Evolutionary conservation across 2,888 invertebrate genomes (phyloP).

Genomic region (Brenthis ino): DNA sequence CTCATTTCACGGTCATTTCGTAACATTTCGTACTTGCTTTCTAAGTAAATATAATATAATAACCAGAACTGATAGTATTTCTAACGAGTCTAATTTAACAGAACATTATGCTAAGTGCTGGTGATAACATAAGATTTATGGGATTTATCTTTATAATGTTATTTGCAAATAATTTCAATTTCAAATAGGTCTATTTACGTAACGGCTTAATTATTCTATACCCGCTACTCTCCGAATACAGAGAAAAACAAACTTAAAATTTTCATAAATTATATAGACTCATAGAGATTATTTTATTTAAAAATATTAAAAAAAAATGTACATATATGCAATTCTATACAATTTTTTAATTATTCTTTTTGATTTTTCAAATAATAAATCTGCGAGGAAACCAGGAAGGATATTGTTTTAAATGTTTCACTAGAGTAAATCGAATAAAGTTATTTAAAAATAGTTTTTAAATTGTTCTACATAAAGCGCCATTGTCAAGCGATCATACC

Average conservation of each 20-base stretch:
- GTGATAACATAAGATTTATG: constrained; percentile 19
- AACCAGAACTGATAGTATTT: constrained; percentile 14
- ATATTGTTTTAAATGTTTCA: too few relatives aligned
- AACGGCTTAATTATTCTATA: background rate
- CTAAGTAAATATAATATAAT: constrained; percentile 59
- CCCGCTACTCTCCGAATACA: too few relatives aligned
- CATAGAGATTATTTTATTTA: too few relatives aligned
- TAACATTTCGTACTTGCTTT: constrained; percentile 61
- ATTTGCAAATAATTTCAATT: constrained; percentile 11
- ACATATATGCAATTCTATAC: too few relatives aligned
- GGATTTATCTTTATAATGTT: constrained; percentile 11
- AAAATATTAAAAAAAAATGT: too few relatives aligned
- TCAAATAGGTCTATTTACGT: background rate
- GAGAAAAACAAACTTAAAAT: too few relatives aligned
- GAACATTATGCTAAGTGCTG: constrained; percentile 19
- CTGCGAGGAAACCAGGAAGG: too few relatives aligned
- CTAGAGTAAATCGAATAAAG: too few relatives aligned
- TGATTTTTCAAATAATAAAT: too few relatives aligned
- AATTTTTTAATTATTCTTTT: too few relatives aligned
- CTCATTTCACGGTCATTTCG: constrained; percentile 75
- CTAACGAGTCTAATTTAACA: constrained; percentile 9
- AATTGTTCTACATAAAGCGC: constrained; percentile 48
- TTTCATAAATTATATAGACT: too few relatives aligned
- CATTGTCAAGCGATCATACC: constrained; percentile 61
- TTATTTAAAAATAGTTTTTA: constrained; percentile 3